Percentiles rank a stretch among this genome's conserved stretches.
Evolutionary conservation across 2,113 vertebrate species (phyloP).

Genomic region (Calyptommatus sinebrachiatus): DNA sequence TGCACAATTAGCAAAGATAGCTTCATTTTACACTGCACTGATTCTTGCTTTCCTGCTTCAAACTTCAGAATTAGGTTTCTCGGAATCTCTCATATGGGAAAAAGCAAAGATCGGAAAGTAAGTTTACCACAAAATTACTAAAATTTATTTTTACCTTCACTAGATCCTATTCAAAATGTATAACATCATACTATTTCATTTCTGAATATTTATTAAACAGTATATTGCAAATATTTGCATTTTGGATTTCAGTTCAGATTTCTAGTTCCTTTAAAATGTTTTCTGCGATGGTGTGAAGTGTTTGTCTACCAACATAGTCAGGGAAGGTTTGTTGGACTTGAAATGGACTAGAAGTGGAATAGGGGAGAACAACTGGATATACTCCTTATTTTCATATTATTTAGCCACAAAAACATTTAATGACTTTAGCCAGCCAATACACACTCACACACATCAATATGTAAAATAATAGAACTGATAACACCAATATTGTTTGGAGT

Average conservation of each 20-base stretch:
- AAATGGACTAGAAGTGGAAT: no score
- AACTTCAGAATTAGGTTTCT: slow-evolving; percentile 50
- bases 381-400: not conserved
- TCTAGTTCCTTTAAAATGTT: not conserved
- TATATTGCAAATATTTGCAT: not conserved
- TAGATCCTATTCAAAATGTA: not conserved
- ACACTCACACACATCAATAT: no score
- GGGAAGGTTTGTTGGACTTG: no score
- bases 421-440: not conserved
- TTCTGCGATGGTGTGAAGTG: not conserved
- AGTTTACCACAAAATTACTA: slow-evolving; percentile 42
- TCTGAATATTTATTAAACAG: not conserved
- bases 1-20: slow-evolving; percentile 69
- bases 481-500: no score
- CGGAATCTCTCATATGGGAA: slow-evolving; percentile 21
- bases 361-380: not conserved
- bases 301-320: not conserved
- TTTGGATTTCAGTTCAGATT: not conserved
- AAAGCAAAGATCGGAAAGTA: slow-evolving; percentile 46
- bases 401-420: not conserved
- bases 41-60: slow-evolving; percentile 45
- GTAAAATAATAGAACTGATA: no score
- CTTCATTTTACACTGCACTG: slow-evolving; percentile 62
- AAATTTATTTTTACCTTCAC: slow-evolving; percentile 22
- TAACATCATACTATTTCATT: not conserved